Evolutionary conservation across 2,888 invertebrate genomes (phyloP), one percentile per base, ranked within the genome.

Genomic region (Hirudinaria manillensis): DNA sequence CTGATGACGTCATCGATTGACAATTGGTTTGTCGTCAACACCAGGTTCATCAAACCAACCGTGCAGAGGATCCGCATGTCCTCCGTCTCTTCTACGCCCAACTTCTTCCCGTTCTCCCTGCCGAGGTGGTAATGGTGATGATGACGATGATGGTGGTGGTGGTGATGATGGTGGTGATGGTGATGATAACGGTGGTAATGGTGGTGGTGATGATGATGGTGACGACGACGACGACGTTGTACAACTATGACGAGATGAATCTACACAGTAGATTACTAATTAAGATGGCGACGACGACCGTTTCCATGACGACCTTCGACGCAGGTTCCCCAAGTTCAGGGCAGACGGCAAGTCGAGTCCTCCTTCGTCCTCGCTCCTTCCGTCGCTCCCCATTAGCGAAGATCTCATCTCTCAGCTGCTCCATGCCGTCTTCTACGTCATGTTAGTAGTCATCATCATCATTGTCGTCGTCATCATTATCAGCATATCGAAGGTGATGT

Each of bases 341-440:
- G 7, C 61, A 2, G 61, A 27, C n/a, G 61, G 1, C 24, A 27
- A 10, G 6, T 7, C 24, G 4, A 29, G 19, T 29, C 36, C 68
- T 6, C 36, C 36, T 13, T 68, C 68, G 32, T 68, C 68, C 13
- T 34, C 68, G 1, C n/a, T 36, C 13, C 32, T 36, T 6, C 32
- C 61, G 29, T 68, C 29, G 36, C n/a, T 36, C 21, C 68, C 68
- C 32, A 34, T 68, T n/a, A 34, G 32, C 32, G 68, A 68, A 10
- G n/a, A 36, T 32, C 32, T 68, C 68, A 68, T 68, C 36, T 29
- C 29, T 34, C 29, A 68, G 13, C 68, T 68, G 2, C 68, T 68
- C 1, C 32, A 36, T 29, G 32, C 68, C 34, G 34, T 34, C 36
- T 68, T 29, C 32, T 68, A 19, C 36, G 34, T 68, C 36, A 68